A percentile compares a stretch with the other conserved stretches of the same genome.
These are phyloP conservation scores for Leptoteleia sp. DNA, from an alignment of 1,140 invertebrate genomes.

Conservation along the genomic window DNA sequence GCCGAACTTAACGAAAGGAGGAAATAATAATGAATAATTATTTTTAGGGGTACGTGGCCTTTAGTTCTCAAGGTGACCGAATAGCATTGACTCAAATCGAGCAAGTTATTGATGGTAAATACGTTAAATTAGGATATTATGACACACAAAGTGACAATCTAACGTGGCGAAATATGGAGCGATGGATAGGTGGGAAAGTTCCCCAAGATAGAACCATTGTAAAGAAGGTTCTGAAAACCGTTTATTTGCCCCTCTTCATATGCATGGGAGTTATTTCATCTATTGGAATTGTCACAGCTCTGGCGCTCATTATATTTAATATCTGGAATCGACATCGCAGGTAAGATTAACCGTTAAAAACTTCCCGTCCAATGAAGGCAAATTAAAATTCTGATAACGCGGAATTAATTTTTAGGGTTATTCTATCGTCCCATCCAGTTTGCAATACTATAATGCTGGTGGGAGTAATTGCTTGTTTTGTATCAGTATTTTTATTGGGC, in stretches of 20 bases:
- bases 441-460: conserved; percentile 98
- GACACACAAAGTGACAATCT: conserved; percentile 97
- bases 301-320: conserved; percentile 94
- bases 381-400: background rate
- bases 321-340: conserved; percentile 84
- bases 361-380: no score
- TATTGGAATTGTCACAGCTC: conserved; percentile 91
- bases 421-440: conserved; percentile 96
- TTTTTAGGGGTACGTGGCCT: conserved; percentile 94
- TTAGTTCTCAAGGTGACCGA: conserved; percentile 98
- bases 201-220: conserved; percentile 96
- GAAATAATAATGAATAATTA: no score
- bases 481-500: conserved; percentile 95
- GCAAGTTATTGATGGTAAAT: conserved; percentile 97
- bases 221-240: conserved; percentile 89
- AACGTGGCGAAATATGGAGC: conserved; percentile 94
- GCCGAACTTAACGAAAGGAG: no score
- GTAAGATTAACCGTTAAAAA: conserved; percentile 34
- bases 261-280: conserved; percentile 94
- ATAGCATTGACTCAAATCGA: conserved; percentile 99
- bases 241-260: conserved; percentile 93
- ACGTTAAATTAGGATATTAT: conserved; percentile 97
- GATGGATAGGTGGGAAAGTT: conserved; percentile 93
- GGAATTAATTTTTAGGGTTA: conserved; percentile 87
- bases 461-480: conserved; percentile 96